phyloP scores from a whole-genome alignment of 2,797 vertebrate species.

The Odontamblyopus rebecca region DNA sequence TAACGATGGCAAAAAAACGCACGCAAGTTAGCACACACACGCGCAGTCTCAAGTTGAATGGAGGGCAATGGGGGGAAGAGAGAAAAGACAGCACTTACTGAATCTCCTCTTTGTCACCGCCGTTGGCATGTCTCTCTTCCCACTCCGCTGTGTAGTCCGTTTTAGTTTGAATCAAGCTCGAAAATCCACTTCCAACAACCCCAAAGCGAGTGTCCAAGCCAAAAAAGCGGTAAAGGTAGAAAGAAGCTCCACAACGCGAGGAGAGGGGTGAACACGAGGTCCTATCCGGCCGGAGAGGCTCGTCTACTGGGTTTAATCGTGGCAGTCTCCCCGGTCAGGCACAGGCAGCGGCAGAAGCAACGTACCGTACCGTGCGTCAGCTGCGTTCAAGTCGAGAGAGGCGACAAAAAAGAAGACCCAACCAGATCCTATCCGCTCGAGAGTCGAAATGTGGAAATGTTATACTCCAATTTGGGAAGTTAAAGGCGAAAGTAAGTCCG shows the following conservation, averaged over 20 bases:
- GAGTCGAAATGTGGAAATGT: slow-evolving; percentile 3
- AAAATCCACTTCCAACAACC: slow-evolving; percentile 65
- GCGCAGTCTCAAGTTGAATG: slow-evolving; percentile 51
- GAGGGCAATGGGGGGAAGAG: background rate
- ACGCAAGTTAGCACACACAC: slow-evolving; percentile 27
- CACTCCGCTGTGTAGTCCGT: slow-evolving; percentile 58
- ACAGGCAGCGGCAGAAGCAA: slow-evolving; percentile 8
- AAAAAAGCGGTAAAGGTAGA: background rate
- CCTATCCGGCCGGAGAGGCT: slow-evolving; percentile 56
- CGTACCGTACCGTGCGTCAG: slow-evolving; percentile 26
- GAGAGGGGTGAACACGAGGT: slow-evolving; percentile 57
- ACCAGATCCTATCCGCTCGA: slow-evolving; percentile 1
- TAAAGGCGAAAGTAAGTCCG: slow-evolving; percentile 29
- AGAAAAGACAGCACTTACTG: slow-evolving; percentile 70
- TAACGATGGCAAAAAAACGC: rapidly evolving
- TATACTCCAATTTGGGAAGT: slow-evolving; percentile 32
- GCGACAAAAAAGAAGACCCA: slow-evolving; percentile 12
- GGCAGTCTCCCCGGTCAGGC: slow-evolving; percentile 50
- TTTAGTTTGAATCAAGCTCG: slow-evolving; percentile 48
- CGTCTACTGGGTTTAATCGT: slow-evolving; percentile 61
- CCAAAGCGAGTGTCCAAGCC: slow-evolving; percentile 39
- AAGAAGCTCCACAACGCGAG: slow-evolving; percentile 45
- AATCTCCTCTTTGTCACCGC: slow-evolving; percentile 70
- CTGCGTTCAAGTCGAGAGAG: slow-evolving; percentile 36
- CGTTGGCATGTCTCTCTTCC: slow-evolving; percentile 74